These are phyloP conservation scores for Eira barbara DNA, from an alignment of 2,113 vertebrate species.

Conservation along the genomic window DNA sequence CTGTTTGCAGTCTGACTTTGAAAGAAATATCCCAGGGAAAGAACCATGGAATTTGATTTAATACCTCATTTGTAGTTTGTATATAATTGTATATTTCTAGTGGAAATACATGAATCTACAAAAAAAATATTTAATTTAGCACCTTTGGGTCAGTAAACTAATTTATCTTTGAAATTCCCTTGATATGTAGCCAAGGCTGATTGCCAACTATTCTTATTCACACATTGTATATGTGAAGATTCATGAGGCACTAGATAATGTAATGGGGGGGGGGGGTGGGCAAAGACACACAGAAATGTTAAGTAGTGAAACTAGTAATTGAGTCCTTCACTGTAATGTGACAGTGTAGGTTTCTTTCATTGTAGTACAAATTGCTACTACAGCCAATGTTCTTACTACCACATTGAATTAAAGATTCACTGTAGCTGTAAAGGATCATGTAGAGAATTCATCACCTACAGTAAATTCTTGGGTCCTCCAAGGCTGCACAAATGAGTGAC, in stretches of 20 bases:
- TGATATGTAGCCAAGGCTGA: conserved; percentile 6
- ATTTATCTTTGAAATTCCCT: conserved; percentile 69
- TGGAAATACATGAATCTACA: conserved; percentile 29
- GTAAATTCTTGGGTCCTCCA: not conserved
- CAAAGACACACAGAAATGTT: not conserved
- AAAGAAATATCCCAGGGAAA: not conserved
- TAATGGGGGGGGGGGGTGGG: not conserved
- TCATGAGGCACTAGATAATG: not conserved
- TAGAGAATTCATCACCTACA: not conserved
- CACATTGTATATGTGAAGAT: not conserved
- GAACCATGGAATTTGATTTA: conserved; percentile 49
- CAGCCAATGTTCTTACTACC: not conserved
- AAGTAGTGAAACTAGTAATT: conserved; percentile 1
- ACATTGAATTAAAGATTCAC: not conserved
- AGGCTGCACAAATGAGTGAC: not conserved
- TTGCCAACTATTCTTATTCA: not conserved
- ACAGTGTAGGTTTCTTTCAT: conserved; percentile 6
- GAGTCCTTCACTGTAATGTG: not conserved
- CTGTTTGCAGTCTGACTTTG: not conserved
- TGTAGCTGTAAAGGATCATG: not conserved
- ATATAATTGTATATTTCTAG: conserved; percentile 69
- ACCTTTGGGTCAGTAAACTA: conserved; percentile 61
- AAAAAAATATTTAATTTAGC: conserved; percentile 72
- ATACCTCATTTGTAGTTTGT: conserved; percentile 60
- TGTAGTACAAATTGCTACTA: not conserved